Evolutionary conservation across 2,797 vertebrate species (phyloP).

Genomic region (Pempheris klunzingeri): DNA sequence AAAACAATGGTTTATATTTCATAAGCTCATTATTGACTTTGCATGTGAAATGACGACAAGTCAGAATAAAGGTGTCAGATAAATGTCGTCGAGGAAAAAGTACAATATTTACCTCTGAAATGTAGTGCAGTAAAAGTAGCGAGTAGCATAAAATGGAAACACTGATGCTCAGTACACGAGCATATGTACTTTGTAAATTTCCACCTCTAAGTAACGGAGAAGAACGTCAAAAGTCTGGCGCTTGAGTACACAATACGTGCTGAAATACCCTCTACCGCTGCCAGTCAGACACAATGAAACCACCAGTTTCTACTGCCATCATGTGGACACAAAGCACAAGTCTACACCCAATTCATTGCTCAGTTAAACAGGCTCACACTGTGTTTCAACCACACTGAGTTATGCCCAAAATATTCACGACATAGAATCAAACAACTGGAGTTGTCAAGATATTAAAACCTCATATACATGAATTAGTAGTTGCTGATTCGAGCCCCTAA

Average conservation of each 20-base stretch:
- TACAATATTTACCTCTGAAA: neutral
- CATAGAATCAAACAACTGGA: neutral
- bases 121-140: neutral
- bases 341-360: neutral
- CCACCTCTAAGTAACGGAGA: neutral
- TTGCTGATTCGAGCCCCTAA: too few species aligned
- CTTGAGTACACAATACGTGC: too few species aligned
- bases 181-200: neutral
- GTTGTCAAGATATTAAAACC: neutral
- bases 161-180: too few species aligned
- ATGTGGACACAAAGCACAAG: constrained; percentile 59
- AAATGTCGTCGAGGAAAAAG: neutral
- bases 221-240: neutral
- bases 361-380: neutral
- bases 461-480: fast-evolving
- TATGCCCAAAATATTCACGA: neutral
- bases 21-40: neutral
- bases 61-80: neutral
- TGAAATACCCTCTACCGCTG: neutral
- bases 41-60: neutral
- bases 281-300: neutral
- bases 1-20: neutral
- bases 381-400: neutral
- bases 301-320: constrained; percentile 60
- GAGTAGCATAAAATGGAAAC: neutral